Conservation (phyloP, 2,113 vertebrate species). For the Equus przewalskii region DNA sequence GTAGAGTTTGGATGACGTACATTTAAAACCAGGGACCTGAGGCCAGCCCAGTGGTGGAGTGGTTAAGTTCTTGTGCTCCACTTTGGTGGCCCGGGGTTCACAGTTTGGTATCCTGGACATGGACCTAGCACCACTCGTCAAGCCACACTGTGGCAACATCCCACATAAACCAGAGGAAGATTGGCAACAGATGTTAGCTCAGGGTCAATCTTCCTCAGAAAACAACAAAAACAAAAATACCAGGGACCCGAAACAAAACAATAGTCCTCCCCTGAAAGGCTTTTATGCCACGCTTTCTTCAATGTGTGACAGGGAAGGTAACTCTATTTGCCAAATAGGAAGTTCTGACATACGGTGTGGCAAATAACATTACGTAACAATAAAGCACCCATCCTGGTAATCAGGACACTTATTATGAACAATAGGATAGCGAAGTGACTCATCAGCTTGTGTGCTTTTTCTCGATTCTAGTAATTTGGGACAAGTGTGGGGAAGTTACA, state of each 20-base stretch:
- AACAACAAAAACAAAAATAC: background rate
- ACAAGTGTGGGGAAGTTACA: slow-evolving; percentile 71
- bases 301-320: background rate
- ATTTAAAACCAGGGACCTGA: background rate
- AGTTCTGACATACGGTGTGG: slow-evolving; percentile 31
- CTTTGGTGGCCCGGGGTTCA: no score
- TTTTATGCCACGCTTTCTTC: background rate
- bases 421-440: slow-evolving; percentile 73
- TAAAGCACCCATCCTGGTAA: slow-evolving; percentile 45
- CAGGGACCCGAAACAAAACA: background rate
- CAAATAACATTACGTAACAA: slow-evolving; percentile 63
- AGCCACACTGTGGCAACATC: no score
- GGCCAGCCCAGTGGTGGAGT: no score
- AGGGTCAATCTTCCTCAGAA: no score
- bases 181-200: no score
- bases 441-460: slow-evolving; percentile 63
- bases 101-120: no score
- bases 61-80: no score
- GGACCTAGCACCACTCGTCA: no score
- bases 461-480: slow-evolving; percentile 75
- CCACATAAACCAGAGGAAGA: no score
- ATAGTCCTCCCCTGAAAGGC: background rate
- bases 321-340: slow-evolving; percentile 57
- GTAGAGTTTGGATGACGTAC: background rate
- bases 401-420: slow-evolving; percentile 72